Evolutionary conservation across 2,888 invertebrate species (phyloP).

Genomic region (Dicranocentrus wangi): DNA sequence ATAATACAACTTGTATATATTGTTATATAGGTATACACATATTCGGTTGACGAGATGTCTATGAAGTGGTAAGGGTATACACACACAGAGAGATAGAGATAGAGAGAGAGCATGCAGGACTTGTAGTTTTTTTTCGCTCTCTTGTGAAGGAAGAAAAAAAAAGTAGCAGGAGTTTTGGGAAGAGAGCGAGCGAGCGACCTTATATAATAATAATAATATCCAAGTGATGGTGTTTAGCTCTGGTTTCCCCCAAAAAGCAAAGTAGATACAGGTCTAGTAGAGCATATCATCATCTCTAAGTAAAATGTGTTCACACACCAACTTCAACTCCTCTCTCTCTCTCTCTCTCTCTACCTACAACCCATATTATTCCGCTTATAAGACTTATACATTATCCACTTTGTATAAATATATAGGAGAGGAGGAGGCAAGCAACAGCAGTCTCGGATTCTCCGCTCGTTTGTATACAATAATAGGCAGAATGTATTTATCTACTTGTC

Average conservation of each 20-base stretch:
- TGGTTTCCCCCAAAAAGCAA: constrained; percentile 47
- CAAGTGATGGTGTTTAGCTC: constrained; percentile 47
- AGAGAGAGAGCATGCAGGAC: too few relatives aligned
- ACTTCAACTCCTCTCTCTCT: constrained; percentile 15
- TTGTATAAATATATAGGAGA: constrained; percentile 43
- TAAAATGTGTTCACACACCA: constrained; percentile 45
- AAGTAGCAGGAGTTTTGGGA: too few relatives aligned
- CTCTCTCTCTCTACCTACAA: constrained; percentile 3
- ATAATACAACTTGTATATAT: constrained; percentile 21
- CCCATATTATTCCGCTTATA: too few relatives aligned
- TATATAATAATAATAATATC: constrained; percentile 47
- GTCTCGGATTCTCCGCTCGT: constrained; percentile 45
- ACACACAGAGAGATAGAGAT: constrained; percentile 2
- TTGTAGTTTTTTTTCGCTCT: too few relatives aligned
- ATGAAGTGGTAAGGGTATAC: constrained; percentile 29
- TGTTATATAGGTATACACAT: constrained; percentile 32
- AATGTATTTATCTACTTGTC: constrained; percentile 17
- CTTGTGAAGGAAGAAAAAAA: constrained; percentile 29
- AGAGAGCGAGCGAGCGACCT: constrained; percentile 33
- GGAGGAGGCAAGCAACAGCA: constrained; percentile 23
- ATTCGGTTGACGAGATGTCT: constrained; percentile 27
- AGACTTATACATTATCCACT: too few relatives aligned
- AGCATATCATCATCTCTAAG: constrained; percentile 48
- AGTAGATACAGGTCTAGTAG: constrained; percentile 40
- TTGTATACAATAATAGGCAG: constrained; percentile 48